Percentiles rank a stretch among this genome's conserved stretches.
Conservation (phyloP, 2,888 invertebrate species). For the Cataglyphis albicans region DNA sequence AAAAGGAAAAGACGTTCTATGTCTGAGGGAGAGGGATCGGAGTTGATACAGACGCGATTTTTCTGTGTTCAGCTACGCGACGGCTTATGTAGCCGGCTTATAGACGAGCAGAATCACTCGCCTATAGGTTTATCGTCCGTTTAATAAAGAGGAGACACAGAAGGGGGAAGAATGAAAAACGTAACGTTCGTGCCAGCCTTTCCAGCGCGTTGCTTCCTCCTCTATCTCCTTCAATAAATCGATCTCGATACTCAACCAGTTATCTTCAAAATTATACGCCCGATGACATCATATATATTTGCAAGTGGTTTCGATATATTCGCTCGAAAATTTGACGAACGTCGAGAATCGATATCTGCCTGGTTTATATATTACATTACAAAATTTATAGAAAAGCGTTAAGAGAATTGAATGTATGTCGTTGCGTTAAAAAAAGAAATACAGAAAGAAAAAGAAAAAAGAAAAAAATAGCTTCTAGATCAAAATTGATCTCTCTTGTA, state of each 20-base stretch:
- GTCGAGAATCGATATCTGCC: neutral
- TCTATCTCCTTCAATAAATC: constrained; percentile 52
- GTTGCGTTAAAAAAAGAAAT: neutral
- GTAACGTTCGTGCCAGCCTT: constrained; percentile 61
- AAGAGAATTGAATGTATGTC: neutral
- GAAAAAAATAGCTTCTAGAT: neutral
- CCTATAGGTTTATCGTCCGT: constrained; percentile 69
- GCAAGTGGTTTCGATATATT: constrained; percentile 14
- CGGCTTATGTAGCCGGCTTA: constrained; percentile 51
- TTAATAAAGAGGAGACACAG: constrained; percentile 70
- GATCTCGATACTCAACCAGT: constrained; percentile 40
- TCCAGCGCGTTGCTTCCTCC: constrained; percentile 32
- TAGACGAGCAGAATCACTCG: constrained; percentile 59
- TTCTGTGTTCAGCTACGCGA: constrained; percentile 43
- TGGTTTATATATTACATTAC: neutral
- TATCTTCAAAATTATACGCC: constrained; percentile 1
- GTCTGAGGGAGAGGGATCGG: neutral
- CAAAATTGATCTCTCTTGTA: constrained; percentile 10
- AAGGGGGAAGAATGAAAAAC: constrained; percentile 62
- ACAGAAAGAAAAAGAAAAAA: neutral
- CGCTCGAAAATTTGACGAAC: neutral
- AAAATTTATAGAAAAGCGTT: neutral
- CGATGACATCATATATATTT: constrained; percentile 15
- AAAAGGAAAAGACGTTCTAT: constrained; percentile 4
- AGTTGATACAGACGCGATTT: constrained; percentile 53